Evolutionary conservation across 2,888 invertebrate genomes (phyloP), one percentile per base, ranked within the genome.

Genomic region (Phaonia tiefii): DNA sequence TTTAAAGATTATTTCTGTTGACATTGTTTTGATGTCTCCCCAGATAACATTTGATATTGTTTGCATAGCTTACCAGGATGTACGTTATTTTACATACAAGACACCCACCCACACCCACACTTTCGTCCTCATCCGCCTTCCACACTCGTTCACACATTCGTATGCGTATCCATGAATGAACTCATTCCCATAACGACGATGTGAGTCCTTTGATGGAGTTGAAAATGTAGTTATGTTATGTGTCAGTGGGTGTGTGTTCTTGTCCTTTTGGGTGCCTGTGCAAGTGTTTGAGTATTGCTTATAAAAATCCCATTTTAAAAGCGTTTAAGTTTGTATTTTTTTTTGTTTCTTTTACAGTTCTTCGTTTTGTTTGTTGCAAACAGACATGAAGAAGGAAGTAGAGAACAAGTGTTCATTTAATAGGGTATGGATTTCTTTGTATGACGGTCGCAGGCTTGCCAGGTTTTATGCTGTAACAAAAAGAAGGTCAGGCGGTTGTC

Each of bases 11-110:
- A 80, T 80, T 65, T 70, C 60, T 73, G 76, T 75, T 80, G 77
- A 74, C 80, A 80, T 74, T 80, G 66, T 74, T 80, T 76, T 74
- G 77, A 80, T 80, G 66, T 77, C 70, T 80, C 76, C 80, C 80
- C 70, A 70, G 80, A 76, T 80, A 77, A 65, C 70, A 71, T 80
- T 80, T 80, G 77, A 80, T 51, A 63, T 73, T 75, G 72, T 71
- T 80, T 80, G 63, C 73, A 69, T 69, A 80, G 67, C 60, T 67
- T 31, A 25, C 69, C 42, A 31, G 22, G 22, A 39, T 22, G 20
- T 7, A 51, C 22, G 31, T n/a, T 66, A 15, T 31, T 66, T 66
- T 46, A 66, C 46, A 66, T 66, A 66, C 20, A 3, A 8, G 4
- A 31, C 31, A 31, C 4, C 4, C 31, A 31, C 8, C 4, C 31